A percentile compares a stretch with the other conserved stretches of the same genome.
phyloP scores from a whole-genome alignment of 2,888 invertebrate species.

The Cephus nigrinus region DNA sequence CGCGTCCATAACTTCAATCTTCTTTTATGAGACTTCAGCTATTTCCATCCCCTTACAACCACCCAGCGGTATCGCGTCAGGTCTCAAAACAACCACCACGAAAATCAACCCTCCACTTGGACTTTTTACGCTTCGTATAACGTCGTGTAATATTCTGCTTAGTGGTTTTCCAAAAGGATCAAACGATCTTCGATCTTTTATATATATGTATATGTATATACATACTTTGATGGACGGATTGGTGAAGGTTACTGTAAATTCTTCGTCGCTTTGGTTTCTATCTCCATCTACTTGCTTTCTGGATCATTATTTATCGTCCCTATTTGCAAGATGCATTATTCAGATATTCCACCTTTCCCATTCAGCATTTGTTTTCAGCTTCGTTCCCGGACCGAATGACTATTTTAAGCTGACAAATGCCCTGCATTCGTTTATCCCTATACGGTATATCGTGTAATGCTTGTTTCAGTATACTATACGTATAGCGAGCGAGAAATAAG shows the following conservation, averaged over 20 bases:
- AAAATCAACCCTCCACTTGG: neutral
- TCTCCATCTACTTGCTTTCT: neutral
- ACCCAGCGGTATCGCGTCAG: neutral
- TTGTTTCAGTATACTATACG: neutral
- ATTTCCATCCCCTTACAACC: neutral
- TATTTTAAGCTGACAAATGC: neutral
- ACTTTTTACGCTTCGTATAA: neutral
- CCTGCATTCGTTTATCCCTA: neutral
- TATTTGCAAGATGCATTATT: constrained; percentile 5
- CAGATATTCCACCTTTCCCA: neutral
- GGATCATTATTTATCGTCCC: neutral
- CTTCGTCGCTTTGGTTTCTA: neutral
- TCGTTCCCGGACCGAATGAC: neutral
- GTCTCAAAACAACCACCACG: neutral
- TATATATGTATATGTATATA: no score
- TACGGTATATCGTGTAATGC: neutral
- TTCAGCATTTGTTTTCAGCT: neutral
- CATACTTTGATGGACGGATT: no score
- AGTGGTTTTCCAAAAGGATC: neutral
- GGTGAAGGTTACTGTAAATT: no score
- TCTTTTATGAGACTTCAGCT: neutral
- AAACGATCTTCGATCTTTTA: neutral
- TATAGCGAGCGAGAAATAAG: no score
- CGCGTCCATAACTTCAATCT: neutral
- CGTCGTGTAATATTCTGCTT: neutral